These are phyloP conservation scores for Dicyema japonicum DNA, from an alignment of 1,140 invertebrate species.

Conservation along the genomic window DNA sequence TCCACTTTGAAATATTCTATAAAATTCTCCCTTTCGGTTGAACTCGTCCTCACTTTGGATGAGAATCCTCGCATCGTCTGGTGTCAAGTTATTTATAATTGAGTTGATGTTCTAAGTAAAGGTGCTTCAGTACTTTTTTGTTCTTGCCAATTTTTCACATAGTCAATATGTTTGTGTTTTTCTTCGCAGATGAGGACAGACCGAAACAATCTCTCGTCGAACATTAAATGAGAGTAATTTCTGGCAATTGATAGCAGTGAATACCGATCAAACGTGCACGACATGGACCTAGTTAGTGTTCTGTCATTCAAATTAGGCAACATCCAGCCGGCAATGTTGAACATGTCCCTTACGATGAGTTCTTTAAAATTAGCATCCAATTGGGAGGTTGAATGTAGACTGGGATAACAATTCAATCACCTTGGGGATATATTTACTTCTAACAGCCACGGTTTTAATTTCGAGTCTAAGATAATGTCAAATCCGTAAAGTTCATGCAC, in stretches of 20 bases:
- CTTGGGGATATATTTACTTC: conserved; percentile 28
- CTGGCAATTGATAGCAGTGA: background rate
- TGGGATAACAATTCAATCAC: conserved; percentile 8
- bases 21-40: conserved; percentile 13
- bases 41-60: conserved; percentile 19
- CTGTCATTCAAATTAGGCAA: conserved; percentile 15
- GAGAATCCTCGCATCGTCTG: conserved; percentile 14
- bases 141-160: background rate
- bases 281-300: conserved; percentile 2
- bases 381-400: conserved; percentile 19
- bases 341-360: conserved; percentile 15
- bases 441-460: conserved; percentile 63
- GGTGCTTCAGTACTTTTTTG: background rate
- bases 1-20: conserved; percentile 22
- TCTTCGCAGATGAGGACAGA: background rate
- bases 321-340: conserved; percentile 16
- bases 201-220: conserved; percentile 1
- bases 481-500: conserved; percentile 59
- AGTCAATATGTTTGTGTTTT: conserved; percentile 1
- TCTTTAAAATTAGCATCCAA: conserved; percentile 19
- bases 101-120: conserved; percentile 4
- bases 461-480: conserved; percentile 59
- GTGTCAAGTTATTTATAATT: conserved; percentile 15
- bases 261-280: background rate
- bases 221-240: too few relatives aligned